Base-by-base conservation (phyloP, 1,140 invertebrate species). In the Adoxophyes honmai region DNA sequence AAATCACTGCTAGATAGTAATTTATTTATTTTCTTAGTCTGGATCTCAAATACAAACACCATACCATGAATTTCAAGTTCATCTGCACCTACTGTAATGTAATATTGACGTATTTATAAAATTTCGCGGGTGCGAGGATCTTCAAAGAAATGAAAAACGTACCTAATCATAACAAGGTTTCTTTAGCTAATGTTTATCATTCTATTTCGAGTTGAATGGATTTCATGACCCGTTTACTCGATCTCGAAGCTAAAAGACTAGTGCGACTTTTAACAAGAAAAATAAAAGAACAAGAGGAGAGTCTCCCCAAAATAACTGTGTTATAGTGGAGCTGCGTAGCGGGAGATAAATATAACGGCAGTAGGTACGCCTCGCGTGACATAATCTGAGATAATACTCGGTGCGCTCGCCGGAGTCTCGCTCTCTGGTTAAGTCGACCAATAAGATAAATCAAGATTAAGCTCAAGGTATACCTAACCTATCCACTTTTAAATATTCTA, bases 251-350 rank as follows among this genome's bases (percentile, higher is more conserved):
- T 28, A 48, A 38, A 28, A 16, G 18, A n/a, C 54, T 39, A 39
- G 9, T 56, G 18, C 54, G 14, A 42, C 59, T 57, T 66, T 59
- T 64, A 71, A 62, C 60, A 62, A 62, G 52, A 66, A 72, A 73
- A 77, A 69, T 64, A 66, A 80, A 66, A 74, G 64, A 70, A 65
- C 56, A 68, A 75, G 68, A 68, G 63, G 68, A 64, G 66, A 64
- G 58, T 60, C 68, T 42, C 70, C 76, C 73, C 60, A 64, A 85
- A 85, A 85, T 82, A 85, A 62, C 68, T 61, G 58, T 48, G 42
- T 48, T 48, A 48, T 48, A 48, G 42, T 48, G 9, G 21, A 28
- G 58, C 60, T 62, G 68, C 60, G 68, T 60, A 64, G 62, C 68
- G 63, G 48, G 67, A 62, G 62, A 64, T 69, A 77, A 70, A 74